Evolutionary conservation across 2,797 vertebrate genomes (phyloP).

Genomic region (Adrianichthys oophorus): DNA sequence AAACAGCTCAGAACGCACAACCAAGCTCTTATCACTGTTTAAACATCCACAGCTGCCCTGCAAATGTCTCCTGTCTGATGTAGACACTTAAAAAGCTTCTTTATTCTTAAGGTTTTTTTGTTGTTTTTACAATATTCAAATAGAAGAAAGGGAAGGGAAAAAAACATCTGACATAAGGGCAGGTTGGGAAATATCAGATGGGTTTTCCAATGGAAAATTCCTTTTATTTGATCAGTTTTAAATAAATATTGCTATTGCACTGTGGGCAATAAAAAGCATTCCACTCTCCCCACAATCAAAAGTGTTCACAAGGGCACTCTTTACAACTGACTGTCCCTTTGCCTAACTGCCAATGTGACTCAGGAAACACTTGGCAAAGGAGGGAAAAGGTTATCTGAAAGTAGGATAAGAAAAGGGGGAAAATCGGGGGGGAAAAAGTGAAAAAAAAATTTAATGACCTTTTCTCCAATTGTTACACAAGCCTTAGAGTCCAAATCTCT

Average conservation of each 20-base stretch:
- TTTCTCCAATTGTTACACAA: slow-evolving; percentile 91
- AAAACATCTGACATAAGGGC: slow-evolving; percentile 2
- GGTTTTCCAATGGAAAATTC: slow-evolving; percentile 71
- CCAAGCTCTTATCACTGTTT: neutral
- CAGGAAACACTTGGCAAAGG: slow-evolving; percentile 5
- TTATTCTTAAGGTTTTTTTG: too few relatives aligned
- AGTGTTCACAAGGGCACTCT: slow-evolving; percentile 45
- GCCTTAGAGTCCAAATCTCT: slow-evolving; percentile 96
- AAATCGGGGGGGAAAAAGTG: neutral
- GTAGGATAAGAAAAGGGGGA: slow-evolving; percentile 1
- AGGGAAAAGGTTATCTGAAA: slow-evolving; percentile 1
- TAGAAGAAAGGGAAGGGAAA: neutral
- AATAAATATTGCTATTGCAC: slow-evolving; percentile 71
- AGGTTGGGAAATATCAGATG: slow-evolving; percentile 17
- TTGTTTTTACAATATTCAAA: neutral
- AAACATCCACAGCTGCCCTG: neutral
- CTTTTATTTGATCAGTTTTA: slow-evolving; percentile 72
- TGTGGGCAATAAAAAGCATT: slow-evolving; percentile 66
- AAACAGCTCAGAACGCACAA: neutral
- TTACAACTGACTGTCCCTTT: slow-evolving; percentile 41
- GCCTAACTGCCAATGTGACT: slow-evolving; percentile 29
- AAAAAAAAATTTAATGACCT: slow-evolving; percentile 71
- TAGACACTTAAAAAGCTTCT: too few relatives aligned
- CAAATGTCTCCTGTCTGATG: too few relatives aligned
- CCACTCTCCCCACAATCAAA: slow-evolving; percentile 69